Evolutionary conservation across 2,113 vertebrate species (phyloP).

Genomic region (Opisthocomus hoazin): DNA sequence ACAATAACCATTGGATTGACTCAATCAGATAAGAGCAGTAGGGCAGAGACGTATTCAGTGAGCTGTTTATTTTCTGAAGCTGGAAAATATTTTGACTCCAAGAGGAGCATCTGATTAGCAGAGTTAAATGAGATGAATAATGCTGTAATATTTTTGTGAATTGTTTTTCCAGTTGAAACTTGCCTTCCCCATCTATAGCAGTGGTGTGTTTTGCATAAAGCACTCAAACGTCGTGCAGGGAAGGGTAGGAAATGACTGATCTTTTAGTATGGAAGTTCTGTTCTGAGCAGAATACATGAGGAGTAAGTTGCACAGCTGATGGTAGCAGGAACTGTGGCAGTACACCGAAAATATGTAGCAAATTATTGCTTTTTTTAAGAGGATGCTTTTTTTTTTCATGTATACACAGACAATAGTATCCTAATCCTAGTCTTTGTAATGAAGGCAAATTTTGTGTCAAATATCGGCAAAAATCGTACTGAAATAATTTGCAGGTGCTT

Average conservation of each 20-base stretch:
- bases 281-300: neutral
- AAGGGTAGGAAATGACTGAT: slow-evolving; percentile 16
- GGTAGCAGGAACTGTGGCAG: neutral
- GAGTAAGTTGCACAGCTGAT: neutral
- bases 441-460: neutral
- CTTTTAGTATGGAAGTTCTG: neutral
- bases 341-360: neutral
- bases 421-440: neutral
- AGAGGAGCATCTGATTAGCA: slow-evolving; percentile 51
- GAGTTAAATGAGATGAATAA: slow-evolving; percentile 64
- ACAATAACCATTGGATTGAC: slow-evolving; percentile 40
- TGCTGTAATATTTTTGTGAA: slow-evolving; percentile 22
- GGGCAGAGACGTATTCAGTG: slow-evolving; percentile 15
- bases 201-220: slow-evolving; percentile 27
- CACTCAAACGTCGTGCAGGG: neutral
- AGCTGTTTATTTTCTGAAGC: slow-evolving; percentile 36
- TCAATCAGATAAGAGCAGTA: slow-evolving; percentile 40
- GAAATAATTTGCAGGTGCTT: neutral
- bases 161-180: slow-evolving; percentile 53
- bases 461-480: neutral
- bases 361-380: neutral
- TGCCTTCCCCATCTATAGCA: slow-evolving; percentile 12
- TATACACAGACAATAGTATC: neutral
- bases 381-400: neutral
- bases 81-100: slow-evolving; percentile 54